phyloP scores from a whole-genome alignment of 2,888 invertebrate genomes.

The Thysanoteuthis rhombus region DNA sequence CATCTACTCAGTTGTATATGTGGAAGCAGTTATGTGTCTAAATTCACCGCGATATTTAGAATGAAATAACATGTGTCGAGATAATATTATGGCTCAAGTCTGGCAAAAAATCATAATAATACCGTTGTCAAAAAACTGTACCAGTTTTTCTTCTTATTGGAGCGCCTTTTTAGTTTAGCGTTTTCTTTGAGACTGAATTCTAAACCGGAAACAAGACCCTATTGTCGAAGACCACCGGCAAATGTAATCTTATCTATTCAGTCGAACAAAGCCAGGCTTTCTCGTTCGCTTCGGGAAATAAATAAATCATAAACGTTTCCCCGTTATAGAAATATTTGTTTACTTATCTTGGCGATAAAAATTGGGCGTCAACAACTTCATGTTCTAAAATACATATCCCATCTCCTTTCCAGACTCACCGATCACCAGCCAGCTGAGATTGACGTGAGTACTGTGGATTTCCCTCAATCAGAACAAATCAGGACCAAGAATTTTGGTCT shows the following conservation, averaged over 20 bases:
- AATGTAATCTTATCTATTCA: background rate
- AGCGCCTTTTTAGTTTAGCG: too few relatives aligned
- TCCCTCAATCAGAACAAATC: too few relatives aligned
- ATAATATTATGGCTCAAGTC: background rate
- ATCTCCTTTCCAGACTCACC: background rate
- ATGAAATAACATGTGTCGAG: background rate
- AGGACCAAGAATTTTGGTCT: too few relatives aligned
- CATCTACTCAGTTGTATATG: background rate
- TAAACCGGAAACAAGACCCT: background rate
- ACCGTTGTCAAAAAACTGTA: background rate
- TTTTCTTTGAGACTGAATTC: too few relatives aligned
- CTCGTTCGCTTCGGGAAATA: background rate
- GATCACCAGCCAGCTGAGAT: background rate
- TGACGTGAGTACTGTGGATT: background rate
- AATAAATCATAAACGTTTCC: background rate
- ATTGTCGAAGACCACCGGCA: background rate
- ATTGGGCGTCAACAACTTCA: background rate
- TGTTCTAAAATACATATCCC: background rate
- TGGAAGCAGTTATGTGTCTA: background rate
- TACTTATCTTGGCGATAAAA: background rate
- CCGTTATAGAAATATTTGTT: background rate
- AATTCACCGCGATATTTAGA: background rate
- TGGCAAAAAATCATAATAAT: background rate
- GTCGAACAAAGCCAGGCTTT: background rate
- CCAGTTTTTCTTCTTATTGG: too few relatives aligned